Evolutionary conservation across 2,888 invertebrate genomes (phyloP), one percentile per base, ranked within the genome.

Genomic region (Epirrhoe tristata): DNA sequence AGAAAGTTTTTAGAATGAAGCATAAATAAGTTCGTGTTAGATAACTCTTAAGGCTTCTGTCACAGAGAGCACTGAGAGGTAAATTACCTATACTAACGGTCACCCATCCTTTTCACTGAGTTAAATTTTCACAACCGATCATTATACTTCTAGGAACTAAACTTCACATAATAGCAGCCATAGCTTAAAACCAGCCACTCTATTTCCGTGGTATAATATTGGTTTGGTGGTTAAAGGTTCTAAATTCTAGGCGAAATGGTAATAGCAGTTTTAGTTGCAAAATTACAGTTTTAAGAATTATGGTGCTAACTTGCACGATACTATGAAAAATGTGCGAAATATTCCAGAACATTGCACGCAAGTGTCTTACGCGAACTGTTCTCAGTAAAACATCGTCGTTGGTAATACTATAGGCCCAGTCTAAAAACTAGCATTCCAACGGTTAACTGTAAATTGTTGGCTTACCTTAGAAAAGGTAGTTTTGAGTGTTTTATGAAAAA

Each of bases 271-370:
- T 54, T 43, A 62, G 50, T 5, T 34, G 17, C 31, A 65, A 60
- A 65, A 56, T 56, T 52, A 46, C 56, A 60, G 8, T 48, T 56
- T 17, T 34, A 36, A n/a, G 60, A 60, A 56, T 65, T 52, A 65
- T 52, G 17, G 59, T 31, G 50, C 39, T 32, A 54, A n/a, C 31
- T 14, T 54, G 59, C 50, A 65, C 50, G 54, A 39, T 60, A 48
- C 17, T 39, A 43, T 50, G 56, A 56, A 51, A 43, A 60, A 65
- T 65, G 51, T 60, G 10, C 39, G 32, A 59, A 65, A 56, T 56
- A 65, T 60, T 60, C 51, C 43, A 1, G 6, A 16, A 31, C 43
- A 17, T 8, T 16, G 24, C 59, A 48, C 48, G 48, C 58, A 7
- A 57, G 36, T 63, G 43, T 46, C 32, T 63, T 10, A 12, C 0